Base-by-base conservation (phyloP, 2,113 vertebrate genomes). In the Sterna hirundo region DNA sequence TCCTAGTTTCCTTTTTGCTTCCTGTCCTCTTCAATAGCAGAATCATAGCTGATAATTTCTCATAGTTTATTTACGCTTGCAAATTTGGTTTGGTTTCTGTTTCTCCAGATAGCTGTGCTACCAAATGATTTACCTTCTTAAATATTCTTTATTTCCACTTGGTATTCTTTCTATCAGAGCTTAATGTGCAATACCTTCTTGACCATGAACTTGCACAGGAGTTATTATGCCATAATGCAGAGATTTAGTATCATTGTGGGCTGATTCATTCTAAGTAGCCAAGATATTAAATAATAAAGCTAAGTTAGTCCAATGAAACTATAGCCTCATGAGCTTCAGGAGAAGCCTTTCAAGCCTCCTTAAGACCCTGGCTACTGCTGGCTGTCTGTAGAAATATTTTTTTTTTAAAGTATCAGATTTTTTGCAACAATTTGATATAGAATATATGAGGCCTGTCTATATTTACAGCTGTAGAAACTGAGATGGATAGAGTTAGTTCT, bases 171-270 rank as follows among this genome's bases (percentile, higher is more conserved):
- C 34, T 6, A 15, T 90, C 25, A n/a, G 38, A 51, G 19, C 11
- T 86, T 69, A 69, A 60, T 69, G 58, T 72, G 22, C 38, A 76
- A 15, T 46, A 60, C 9, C 7, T 84, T 93, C 46, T 47, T 86
- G 65, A 55, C 52, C 22, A 82, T 44, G 65, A 66, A 66, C 30
- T 71, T 78, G 10, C 19, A n/a, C 13, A 38, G 15, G 51, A 82
- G 20, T 27, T 85, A 61, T 61, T 70, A 34, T 6, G 54, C 16
- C n/a, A 5, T 52, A 82, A 38, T 62, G 7, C 13, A 82, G 46
- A 57, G 10, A 44, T 34, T 49, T 0, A 60, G 22, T 15, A 47
- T 83, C 29, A 44, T 54, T 0, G 0, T 2, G 0, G 15, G 7
- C 8, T 88, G 36, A 54, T 47, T 88, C 6, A 47, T 65, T 78